A percentile compares a stretch with the other conserved stretches of the same genome.
These are phyloP conservation scores for Schlechtendalia chinensis DNA, from an alignment of 1,140 invertebrate genomes.

Conservation along the genomic window DNA sequence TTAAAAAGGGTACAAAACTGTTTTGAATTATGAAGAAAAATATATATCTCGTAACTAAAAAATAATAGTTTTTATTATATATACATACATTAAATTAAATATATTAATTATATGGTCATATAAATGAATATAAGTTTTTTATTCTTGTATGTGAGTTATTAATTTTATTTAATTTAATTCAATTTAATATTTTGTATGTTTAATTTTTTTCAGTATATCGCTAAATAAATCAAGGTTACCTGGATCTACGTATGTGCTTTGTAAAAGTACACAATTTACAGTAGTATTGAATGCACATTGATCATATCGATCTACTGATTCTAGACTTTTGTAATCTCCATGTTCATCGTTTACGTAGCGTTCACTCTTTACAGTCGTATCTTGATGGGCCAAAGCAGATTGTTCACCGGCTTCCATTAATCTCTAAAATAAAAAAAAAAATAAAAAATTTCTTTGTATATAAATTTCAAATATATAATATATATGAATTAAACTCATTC, in stretches of 20 bases:
- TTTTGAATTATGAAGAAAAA: too few species aligned
- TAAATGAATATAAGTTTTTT: too few species aligned
- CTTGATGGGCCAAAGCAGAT: conserved; percentile 67
- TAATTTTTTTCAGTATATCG: too few species aligned
- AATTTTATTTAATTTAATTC: too few species aligned
- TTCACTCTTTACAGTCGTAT: conserved; percentile 21
- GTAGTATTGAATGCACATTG: conserved; percentile 41
- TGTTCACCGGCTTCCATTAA: conserved; percentile 85
- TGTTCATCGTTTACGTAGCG: conserved; percentile 34
- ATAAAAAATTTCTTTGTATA: neutral
- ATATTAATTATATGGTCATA: too few species aligned
- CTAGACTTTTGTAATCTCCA: conserved; percentile 25
- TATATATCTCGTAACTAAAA: too few species aligned
- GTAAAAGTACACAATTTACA: conserved; percentile 32
- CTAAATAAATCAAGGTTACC: neutral
- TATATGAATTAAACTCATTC: neutral
- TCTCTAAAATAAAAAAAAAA: conserved; percentile 62
- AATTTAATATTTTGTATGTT: too few species aligned
- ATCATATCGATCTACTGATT: conserved; percentile 39
- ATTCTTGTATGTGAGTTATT: too few species aligned
- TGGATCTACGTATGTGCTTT: conserved; percentile 35
- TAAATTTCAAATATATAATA: neutral
- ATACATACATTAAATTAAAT: too few species aligned
- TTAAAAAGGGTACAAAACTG: too few species aligned
- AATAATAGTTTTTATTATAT: too few species aligned